Conservation (phyloP, 1,140 invertebrate species). For the Oryzaephilus surinamensis region DNA sequence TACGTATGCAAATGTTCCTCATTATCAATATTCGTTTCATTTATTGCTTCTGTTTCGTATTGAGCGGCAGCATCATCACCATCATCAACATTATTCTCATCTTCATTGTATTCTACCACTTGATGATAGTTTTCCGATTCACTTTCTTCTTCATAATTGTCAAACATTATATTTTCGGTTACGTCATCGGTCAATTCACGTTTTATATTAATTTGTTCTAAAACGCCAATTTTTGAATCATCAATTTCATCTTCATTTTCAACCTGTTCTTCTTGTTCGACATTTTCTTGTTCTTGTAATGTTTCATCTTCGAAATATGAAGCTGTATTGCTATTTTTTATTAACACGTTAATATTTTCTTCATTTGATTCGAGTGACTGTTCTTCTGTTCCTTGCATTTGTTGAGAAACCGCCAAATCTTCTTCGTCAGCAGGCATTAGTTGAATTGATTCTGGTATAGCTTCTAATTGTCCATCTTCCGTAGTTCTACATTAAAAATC, state of each 20-base stretch:
- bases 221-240: background rate
- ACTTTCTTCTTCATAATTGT: no score
- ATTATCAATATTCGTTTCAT: background rate
- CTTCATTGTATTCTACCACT: background rate
- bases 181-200: no score
- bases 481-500: constrained; percentile 19
- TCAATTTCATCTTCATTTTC: constrained; percentile 4
- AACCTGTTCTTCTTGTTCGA: background rate
- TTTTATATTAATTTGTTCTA: constrained; percentile 5
- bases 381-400: background rate
- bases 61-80: background rate
- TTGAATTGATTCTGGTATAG: constrained; percentile 26
- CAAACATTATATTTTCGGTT: no score
- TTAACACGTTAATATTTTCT: constrained; percentile 2
- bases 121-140: background rate
- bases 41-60: constrained; percentile 1
- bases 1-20: background rate
- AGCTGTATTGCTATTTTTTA: background rate
- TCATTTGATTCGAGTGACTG: background rate
- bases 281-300: background rate
- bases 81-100: background rate
- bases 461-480: constrained; percentile 26
- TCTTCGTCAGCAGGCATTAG: constrained; percentile 15
- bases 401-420: background rate
- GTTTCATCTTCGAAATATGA: background rate